phyloP scores from a whole-genome alignment of 2,113 vertebrate genomes.

The Synchiropus splendidus region DNA sequence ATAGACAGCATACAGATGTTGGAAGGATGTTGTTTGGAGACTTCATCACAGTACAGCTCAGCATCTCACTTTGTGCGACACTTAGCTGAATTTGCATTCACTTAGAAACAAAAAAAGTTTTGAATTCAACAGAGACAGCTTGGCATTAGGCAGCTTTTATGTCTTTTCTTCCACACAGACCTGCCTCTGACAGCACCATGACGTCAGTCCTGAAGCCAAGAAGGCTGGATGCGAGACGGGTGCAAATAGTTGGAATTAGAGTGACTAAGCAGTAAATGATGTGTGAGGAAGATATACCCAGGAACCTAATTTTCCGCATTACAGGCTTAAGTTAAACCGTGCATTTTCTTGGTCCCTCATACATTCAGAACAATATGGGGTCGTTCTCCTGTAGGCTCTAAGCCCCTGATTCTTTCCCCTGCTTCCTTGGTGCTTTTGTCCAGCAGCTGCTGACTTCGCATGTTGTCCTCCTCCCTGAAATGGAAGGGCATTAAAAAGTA shows the following conservation, averaged over 20 bases:
- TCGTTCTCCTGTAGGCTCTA: conserved; percentile 51
- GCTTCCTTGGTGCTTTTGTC: conserved; percentile 47
- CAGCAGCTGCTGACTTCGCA: conserved; percentile 49
- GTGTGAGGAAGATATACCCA: conserved; percentile 16
- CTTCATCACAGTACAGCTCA: too few relatives aligned
- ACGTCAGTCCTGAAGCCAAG: conserved; percentile 12
- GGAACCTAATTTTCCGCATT: conserved; percentile 61
- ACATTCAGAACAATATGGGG: conserved; percentile 53
- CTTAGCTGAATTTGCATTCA: too few relatives aligned
- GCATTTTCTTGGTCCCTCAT: conserved; percentile 43
- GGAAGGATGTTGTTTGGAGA: too few relatives aligned
- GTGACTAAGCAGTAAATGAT: conserved; percentile 29
- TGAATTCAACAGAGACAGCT: too few relatives aligned
- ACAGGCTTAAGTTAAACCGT: conserved; percentile 32
- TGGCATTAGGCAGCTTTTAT: too few relatives aligned
- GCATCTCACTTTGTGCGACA: too few relatives aligned
- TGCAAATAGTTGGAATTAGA: conserved; percentile 26
- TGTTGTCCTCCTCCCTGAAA: conserved; percentile 31
- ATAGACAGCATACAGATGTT: too few relatives aligned
- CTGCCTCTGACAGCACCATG: too few relatives aligned
- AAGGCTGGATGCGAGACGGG: conserved; percentile 7
- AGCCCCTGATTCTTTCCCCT: conserved; percentile 36
- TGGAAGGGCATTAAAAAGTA: conserved; percentile 42
- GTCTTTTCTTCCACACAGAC: conserved; percentile 16
- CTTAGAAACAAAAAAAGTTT: too few relatives aligned